These are phyloP conservation scores for Aquatica leii DNA, from an alignment of 2,888 invertebrate genomes.

Conservation along the genomic window DNA sequence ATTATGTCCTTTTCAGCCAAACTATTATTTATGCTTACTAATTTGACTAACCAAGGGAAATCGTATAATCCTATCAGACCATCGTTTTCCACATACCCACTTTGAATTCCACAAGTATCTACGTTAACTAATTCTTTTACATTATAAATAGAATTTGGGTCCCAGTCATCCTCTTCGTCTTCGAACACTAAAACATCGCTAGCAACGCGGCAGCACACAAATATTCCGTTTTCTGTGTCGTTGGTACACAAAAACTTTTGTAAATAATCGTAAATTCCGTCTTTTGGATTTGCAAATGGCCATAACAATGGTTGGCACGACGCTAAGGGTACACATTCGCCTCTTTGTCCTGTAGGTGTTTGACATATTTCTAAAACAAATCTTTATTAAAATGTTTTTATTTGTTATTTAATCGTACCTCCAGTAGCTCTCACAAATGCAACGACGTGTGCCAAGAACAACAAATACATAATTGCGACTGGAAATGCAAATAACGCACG, in stretches of 20 bases:
- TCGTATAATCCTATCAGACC: not conserved
- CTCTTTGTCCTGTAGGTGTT: not conserved
- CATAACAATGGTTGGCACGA: not conserved
- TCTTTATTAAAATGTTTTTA: not conserved
- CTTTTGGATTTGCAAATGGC: not conserved
- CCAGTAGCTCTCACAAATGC: no score
- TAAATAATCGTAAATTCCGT: not conserved
- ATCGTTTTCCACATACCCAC: not conserved
- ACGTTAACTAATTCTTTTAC: not conserved
- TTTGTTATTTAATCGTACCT: no score
- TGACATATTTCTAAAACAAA: not conserved
- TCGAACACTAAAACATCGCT: constrained; percentile 4
- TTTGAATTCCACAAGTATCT: not conserved
- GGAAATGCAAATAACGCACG: no score
- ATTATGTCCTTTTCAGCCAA: not conserved
- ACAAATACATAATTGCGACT: no score
- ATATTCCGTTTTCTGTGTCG: not conserved
- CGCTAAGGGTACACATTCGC: not conserved
- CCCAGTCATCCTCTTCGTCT: not conserved
- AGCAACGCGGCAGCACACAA: not conserved
- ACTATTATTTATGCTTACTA: not conserved
- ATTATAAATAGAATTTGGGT: not conserved
- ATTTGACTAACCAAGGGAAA: not conserved
- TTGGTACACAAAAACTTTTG: not conserved
- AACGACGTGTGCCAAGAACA: no score